Evolutionary conservation across 2,888 invertebrate genomes (phyloP).

Genomic region (Lissocephala sabroskyi): DNA sequence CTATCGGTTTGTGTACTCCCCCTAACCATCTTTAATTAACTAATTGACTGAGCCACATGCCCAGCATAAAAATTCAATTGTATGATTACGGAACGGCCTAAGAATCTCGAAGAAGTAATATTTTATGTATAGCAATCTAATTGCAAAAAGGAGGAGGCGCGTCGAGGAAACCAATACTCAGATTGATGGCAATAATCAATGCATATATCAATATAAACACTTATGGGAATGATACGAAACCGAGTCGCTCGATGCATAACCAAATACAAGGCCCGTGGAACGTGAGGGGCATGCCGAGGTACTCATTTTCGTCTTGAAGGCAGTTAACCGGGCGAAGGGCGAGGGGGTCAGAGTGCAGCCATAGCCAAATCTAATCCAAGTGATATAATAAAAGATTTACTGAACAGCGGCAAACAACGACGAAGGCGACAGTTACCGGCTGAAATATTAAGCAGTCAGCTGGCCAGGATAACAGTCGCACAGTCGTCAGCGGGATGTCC

Average conservation of each 20-base stretch:
- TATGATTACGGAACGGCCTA: not conserved
- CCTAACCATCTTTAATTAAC: conserved; percentile 34
- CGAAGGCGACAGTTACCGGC: conserved; percentile 11
- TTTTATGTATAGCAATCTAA: too few relatives aligned
- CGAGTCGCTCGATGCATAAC: too few relatives aligned
- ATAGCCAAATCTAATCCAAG: conserved; percentile 32
- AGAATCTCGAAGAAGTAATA: not conserved
- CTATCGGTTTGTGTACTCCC: not conserved
- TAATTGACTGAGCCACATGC: conserved; percentile 32
- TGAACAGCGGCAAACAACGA: conserved; percentile 12
- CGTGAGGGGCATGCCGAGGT: conserved; percentile 42
- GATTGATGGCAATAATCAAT: conserved; percentile 50
- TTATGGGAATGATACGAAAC: too few relatives aligned
- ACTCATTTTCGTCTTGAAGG: conserved; percentile 6
- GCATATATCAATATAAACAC: too few relatives aligned
- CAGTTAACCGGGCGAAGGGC: conserved; percentile 4
- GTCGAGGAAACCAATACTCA: conserved; percentile 30
- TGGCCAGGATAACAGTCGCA: conserved; percentile 2
- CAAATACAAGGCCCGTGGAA: conserved; percentile 3
- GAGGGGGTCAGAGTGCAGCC: not conserved
- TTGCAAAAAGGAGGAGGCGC: not conserved
- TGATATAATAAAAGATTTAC: conserved; percentile 52
- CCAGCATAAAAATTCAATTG: conserved; percentile 6
- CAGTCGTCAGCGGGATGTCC: too few relatives aligned
- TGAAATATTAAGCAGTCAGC: conserved; percentile 55